These are phyloP conservation scores for Rotaria sp. DNA, from an alignment of 2,888 invertebrate genomes.

Conservation along the genomic window DNA sequence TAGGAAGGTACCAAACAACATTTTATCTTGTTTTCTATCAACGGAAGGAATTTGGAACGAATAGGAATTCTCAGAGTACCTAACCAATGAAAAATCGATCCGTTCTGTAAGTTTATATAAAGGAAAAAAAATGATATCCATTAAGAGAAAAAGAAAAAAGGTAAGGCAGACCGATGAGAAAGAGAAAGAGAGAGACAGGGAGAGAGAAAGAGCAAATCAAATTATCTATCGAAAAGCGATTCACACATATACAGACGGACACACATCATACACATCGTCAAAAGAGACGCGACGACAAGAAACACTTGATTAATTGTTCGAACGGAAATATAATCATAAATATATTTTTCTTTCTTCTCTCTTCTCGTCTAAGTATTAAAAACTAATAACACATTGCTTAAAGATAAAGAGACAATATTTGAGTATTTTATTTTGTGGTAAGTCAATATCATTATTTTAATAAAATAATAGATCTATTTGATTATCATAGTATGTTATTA, in stretches of 20 bases:
- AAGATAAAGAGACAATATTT: neutral
- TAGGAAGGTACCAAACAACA: neutral
- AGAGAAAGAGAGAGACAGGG: neutral
- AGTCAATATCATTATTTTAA: neutral
- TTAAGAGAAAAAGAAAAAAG: neutral
- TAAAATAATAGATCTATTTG: neutral
- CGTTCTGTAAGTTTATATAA: neutral
- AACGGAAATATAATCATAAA: constrained; percentile 28
- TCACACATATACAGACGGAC: neutral
- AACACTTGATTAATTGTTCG: constrained; percentile 30
- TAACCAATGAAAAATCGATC: constrained; percentile 2
- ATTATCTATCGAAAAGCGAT: constrained; percentile 9
- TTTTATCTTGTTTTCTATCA: neutral
- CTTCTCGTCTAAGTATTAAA: neutral
- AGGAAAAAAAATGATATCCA: neutral
- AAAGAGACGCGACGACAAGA: constrained; percentile 22
- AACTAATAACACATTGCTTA: constrained; percentile 6
- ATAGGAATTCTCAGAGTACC: neutral
- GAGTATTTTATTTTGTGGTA: neutral
- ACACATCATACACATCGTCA: constrained; percentile 12
- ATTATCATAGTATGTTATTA: neutral
- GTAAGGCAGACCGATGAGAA: neutral
- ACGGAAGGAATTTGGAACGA: neutral
- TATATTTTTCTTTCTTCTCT: neutral
- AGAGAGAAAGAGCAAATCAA: neutral